Base-by-base conservation (phyloP, 2,797 vertebrate species). In the Discoglossus pictus region DNA sequence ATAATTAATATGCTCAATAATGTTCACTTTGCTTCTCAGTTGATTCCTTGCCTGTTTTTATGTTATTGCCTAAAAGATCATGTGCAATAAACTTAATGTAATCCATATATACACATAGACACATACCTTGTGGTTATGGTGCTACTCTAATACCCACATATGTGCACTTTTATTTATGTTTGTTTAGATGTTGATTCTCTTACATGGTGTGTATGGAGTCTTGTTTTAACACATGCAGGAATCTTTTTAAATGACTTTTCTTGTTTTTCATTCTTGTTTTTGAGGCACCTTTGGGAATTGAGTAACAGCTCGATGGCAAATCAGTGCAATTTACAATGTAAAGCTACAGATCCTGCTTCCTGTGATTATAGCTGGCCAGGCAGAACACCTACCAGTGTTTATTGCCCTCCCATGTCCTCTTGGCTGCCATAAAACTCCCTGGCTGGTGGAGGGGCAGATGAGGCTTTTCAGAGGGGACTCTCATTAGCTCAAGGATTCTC, bases 341-440 rank as follows among this genome's bases (percentile, higher is more conserved):
- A 75, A 77, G 78, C 61, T 48, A 64, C 44, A 76, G 68, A 74
- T 56, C 61, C 72, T 65, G 67, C 78, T 85, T 85, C 83, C 81
- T 84, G 82, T 74, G 78, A 75, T 65, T 35, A 81, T 61, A 73
- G 59, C 69, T 83, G 78, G 79, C 84, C 77, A 80, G 81, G 83
- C 78, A 79, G 79, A 69, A 72, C 83, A 80, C 82, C 82, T 82
- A 72, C 68, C 65, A 66, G 78, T 48, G 71, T 84, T 86, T 86
- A 86, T 74, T 76, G 75, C 79, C 40, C 65, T 5, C 35, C 65
- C 62, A 63, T 74, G 73, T 71, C 74, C 74, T 73, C 43, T 61
- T 38, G 74, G 65, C 63, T 68, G 74, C 76, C 73, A 82, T 86
- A 81, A 85, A 85, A 80, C 42, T 34, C 67, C 39, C 40, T 48